Base-by-base conservation (phyloP, 1,140 invertebrate genomes). In the Goniozus legneri region DNA sequence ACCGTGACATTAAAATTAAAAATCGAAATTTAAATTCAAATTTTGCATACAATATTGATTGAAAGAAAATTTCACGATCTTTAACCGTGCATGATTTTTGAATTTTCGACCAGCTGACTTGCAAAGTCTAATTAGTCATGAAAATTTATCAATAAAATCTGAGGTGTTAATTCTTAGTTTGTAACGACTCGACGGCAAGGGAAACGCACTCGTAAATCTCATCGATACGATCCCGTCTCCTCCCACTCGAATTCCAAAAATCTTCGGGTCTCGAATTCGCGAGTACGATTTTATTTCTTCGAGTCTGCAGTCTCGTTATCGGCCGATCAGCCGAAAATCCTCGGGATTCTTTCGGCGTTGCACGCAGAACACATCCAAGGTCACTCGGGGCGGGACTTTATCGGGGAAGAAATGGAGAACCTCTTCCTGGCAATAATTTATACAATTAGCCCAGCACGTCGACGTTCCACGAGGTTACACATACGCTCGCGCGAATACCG, bases 361-460 rank as follows among this genome's bases (percentile, higher is more conserved):
- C 4, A 6, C 24, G 10, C 4, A 27, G 24, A 27, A 10, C 24
- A 10, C 4, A 27, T n/a, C n/a, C n/a, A n/a, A n/a, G n/a, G n/a
- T n/a, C n/a, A n/a, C n/a, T n/a, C n/a, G n/a, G n/a, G n/a, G n/a
- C n/a, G n/a, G n/a, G n/a, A n/a, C n/a, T n/a, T n/a, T n/a, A n/a
- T n/a, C n/a, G n/a, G n/a, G n/a, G n/a, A n/a, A n/a, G n/a, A n/a
- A n/a, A n/a, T n/a, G n/a, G n/a, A n/a, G n/a, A n/a, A n/a, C n/a
- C n/a, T n/a, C n/a, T n/a, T n/a, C n/a, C 24, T 4, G 13, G 52
- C 44, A 54, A 63, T 63, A 59, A 61, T 59, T 63, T 61, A 62
- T 59, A 54, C 56, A 62, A 63, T 63, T 63, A 63, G 53, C 58
- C 45, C 41, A 42, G 44, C 44, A 44, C 49, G 53, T 52, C 36